Percentiles rank a stretch among this genome's conserved stretches.
Evolutionary conservation across 2,888 invertebrate genomes (phyloP).

Genomic region (Anthrax anthrax): DNA sequence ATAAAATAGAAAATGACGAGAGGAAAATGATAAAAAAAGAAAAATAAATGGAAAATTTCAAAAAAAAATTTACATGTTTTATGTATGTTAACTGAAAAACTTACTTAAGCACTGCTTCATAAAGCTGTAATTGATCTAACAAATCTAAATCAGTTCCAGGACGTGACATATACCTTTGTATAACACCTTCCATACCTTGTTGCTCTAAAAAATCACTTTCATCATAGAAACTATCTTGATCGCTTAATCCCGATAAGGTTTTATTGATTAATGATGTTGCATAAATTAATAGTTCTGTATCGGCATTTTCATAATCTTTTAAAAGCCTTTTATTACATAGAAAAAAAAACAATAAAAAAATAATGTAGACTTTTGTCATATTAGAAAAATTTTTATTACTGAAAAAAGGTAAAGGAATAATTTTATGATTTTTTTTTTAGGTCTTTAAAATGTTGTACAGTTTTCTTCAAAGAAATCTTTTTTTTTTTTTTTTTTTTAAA

Average conservation of each 20-base stretch:
- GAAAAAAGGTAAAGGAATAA: no score
- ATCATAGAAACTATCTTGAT: constrained; percentile 94
- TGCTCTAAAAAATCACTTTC: constrained; percentile 92
- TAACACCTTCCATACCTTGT: constrained; percentile 77
- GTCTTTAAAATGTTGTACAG: no score
- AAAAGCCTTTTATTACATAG: constrained; percentile 49
- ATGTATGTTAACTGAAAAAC: constrained; percentile 34
- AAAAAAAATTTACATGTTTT: not conserved
- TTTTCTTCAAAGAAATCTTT: no score
- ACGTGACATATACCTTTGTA: constrained; percentile 78
- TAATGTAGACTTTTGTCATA: no score
- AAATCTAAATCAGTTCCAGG: constrained; percentile 88
- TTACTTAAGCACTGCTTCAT: constrained; percentile 81
- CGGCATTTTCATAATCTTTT: constrained; percentile 89
- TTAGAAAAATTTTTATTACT: no score
- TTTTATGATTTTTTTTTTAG: no score
- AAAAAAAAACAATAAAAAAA: not conserved
- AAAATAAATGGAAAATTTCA: no score
- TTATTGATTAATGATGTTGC: constrained; percentile 94
- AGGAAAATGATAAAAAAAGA: not conserved
- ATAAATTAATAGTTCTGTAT: constrained; percentile 89
- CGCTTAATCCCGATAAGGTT: constrained; percentile 81
- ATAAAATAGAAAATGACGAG: not conserved
- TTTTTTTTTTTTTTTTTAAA: no score
- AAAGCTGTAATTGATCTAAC: constrained; percentile 84